Base-by-base conservation (phyloP, 1,140 invertebrate genomes). In the Drosophila gunungcola region DNA sequence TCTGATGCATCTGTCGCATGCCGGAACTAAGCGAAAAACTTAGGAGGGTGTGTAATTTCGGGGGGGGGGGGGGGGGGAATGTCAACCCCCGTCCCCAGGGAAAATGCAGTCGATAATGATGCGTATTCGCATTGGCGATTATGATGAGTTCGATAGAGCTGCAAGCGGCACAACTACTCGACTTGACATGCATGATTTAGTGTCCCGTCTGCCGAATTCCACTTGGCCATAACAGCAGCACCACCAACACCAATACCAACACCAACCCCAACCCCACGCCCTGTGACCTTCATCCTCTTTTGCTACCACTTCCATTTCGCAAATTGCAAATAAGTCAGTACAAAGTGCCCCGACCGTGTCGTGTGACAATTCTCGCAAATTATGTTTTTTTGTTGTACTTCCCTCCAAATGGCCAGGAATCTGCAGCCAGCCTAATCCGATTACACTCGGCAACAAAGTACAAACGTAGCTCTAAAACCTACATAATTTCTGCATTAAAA, bases 341-440 rank as follows among this genome's bases (percentile, higher is more conserved):
- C 81, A 62, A 61, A 49, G 54, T 43, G 72, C 45, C 70, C 67
- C 56, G 53, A 61, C 68, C 78, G 80, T 80, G 78, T 76, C 82
- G 83, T 90, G 84, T 89, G 85, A 89, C 84, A 89, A 80, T 89
- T 90, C 85, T 90, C 85, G 85, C 84, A 89, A 89, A 89, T 89
- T 89, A 90, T 89, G 84, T 83, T 80, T 86, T 88, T 88, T 78
- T 60, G 53, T 45, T 65, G 46, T 65, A 21, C 16, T 68, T 63
- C 45, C 64, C 45, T 53, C 43, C 65, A 39, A 13, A 42, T 21
- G 41, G 32, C 21, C 32, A 38, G 46, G 55, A 52, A 76, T 36
- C 56, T 49, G 74, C 74, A 56, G 48, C 51, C 63, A 67, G 73
- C 84, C 83, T 91, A 91, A 91, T 91, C 90, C 85, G 90, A 91